Evolutionary conservation across 2,888 invertebrate species (phyloP).

Genomic region (Serripes groenlandicus): DNA sequence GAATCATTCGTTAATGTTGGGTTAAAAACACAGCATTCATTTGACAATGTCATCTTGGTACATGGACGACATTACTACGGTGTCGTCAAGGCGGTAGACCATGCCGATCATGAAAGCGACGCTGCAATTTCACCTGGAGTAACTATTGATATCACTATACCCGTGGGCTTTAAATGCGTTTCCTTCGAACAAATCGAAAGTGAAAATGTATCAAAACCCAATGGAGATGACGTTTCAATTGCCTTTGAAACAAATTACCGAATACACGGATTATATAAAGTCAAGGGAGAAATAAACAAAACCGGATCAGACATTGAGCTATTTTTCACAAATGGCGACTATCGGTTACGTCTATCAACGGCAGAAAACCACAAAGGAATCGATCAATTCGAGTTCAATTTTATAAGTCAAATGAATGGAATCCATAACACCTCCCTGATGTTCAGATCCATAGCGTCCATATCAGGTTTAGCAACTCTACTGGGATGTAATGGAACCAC

Average conservation of each 20-base stretch:
- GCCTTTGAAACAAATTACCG: constrained; percentile 10
- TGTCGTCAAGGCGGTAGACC: constrained; percentile 60
- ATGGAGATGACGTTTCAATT: background rate
- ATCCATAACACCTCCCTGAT: background rate
- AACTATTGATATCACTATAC: constrained; percentile 59
- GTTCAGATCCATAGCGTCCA: constrained; percentile 23
- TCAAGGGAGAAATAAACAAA: background rate
- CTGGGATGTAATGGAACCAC: background rate
- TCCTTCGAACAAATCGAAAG: constrained; percentile 8
- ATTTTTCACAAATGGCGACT: constrained; percentile 1
- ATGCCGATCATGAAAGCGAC: constrained; percentile 54
- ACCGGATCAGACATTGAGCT: background rate
- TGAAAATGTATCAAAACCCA: too few relatives aligned
- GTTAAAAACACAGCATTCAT: constrained; percentile 18
- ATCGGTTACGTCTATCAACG: constrained; percentile 4
- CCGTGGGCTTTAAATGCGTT: constrained; percentile 48
- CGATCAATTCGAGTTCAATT: constrained; percentile 19
- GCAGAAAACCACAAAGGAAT: constrained; percentile 19
- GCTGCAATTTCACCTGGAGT: constrained; percentile 30
- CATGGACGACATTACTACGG: constrained; percentile 54
- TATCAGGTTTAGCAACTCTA: background rate
- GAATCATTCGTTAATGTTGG: constrained; percentile 12
- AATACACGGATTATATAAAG: constrained; percentile 8
- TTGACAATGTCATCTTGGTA: constrained; percentile 41
- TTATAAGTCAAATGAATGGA: constrained; percentile 14